A percentile compares a stretch with the other conserved stretches of the same genome.
phyloP scores from a whole-genome alignment of 64 coral and sea anemone species.

The Trachythela sp. region DNA sequence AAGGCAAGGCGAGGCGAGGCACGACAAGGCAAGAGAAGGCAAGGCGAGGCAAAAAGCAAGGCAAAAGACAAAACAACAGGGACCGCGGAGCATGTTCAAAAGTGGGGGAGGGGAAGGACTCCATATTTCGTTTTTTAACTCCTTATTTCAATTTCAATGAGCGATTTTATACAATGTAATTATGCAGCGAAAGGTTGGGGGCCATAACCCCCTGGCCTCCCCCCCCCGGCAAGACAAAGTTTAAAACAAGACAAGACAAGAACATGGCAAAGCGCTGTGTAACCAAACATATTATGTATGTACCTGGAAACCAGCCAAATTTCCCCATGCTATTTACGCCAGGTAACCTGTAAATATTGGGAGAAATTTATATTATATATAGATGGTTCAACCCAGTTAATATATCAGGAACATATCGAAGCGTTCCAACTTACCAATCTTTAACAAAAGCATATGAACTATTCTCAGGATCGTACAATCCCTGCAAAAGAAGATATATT shows the following conservation, averaged over 20 bases:
- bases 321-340: slow-evolving; percentile 81
- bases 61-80: neutral
- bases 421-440: neutral
- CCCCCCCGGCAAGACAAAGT: too few relatives aligned
- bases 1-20: neutral
- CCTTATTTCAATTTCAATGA: too few relatives aligned
- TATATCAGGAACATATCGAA: too few relatives aligned
- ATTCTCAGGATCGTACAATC: slow-evolving; percentile 19
- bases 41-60: neutral
- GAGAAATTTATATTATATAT: too few relatives aligned
- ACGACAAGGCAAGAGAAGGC: neutral
- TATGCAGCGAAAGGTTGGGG: too few relatives aligned
- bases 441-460: neutral
- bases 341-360: slow-evolving; percentile 59
- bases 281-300: neutral
- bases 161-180: too few relatives aligned
- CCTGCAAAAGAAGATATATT: neutral
- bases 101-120: too few relatives aligned
- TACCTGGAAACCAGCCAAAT: slow-evolving; percentile 99
- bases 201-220: too few relatives aligned
- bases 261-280: neutral
- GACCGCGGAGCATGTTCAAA: too few relatives aligned
- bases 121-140: too few relatives aligned
- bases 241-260: neutral
- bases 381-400: too few relatives aligned